Base-by-base conservation (phyloP, 1,140 invertebrate genomes). In the Steinernema feltiae region DNA sequence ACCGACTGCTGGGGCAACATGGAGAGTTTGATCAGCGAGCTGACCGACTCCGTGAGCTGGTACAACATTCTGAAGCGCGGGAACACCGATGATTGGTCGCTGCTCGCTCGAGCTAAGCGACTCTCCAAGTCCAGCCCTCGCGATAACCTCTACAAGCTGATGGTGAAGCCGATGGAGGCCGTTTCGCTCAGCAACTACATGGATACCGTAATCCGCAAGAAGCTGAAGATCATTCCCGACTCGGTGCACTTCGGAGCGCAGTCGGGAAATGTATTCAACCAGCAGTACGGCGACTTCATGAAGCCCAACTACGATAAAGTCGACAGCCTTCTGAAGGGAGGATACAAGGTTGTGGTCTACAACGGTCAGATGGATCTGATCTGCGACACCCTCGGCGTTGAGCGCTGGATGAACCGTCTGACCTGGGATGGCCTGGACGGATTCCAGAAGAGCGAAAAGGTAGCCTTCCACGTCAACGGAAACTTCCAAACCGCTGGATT, bases 31-130 rank as follows among this genome's bases (percentile, higher is more conserved):
- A n/a, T n/a, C n/a, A n/a, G n/a, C n/a, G n/a, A 83, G 79, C 72
- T 75, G n/a, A 91, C 92, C 0, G 87, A 89, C 46, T 89, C 88
- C 30, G 90, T 93, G 7, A 91, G 93, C 82, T 93, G 92, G 81
- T 93, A 93, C 80, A 92, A 93, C 83, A 91, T 94, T 76, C 84
- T 93, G 24, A 79, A 82, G 15, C 72, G 74, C 69, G 72, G 73
- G 32, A 71, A 27, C 15, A 63, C 24, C 53, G 77, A 24, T 15
- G 12, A n/a, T n/a, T n/a, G n/a, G n/a, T n/a, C n/a, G n/a, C n/a
- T 41, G 35, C 35, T 41, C 7, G 35, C 7, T 18, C 35, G 35
- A 41, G 7, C 7, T 18, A 41, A 41, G 35, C 18, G 7, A 41
- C 35, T 41, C 18, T 7, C 35, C 35, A 41, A 41, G 35, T 7